Base-by-base conservation (phyloP, 2,113 vertebrate species). In the Eubucco bourcierii region DNA sequence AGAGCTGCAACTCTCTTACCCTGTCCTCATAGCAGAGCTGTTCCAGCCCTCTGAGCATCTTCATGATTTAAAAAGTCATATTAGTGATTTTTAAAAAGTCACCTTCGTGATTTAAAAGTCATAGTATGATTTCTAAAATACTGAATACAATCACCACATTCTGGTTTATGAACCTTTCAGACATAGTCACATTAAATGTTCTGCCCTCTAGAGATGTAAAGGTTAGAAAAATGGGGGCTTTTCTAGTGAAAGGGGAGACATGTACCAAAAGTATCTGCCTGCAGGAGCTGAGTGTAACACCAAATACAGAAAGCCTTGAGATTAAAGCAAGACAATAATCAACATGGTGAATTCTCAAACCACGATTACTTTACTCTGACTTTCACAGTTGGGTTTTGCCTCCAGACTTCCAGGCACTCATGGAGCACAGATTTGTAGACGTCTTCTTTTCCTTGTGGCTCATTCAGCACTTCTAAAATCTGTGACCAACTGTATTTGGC, bases 321-420 rank as follows among this genome's bases (percentile, higher is more conserved):
- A 79, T 88, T 21, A 89, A 91, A 93, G 68, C 72, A 71, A 75
- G 55, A 58, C 27, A 29, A 64, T 80, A 50, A 79, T 73, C 50
- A 82, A 71, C 41, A 75, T 11, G 5, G 47, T 72, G 66, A 78
- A 75, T 81, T 25, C 39, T 73, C 63, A 78, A 41, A 72, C 19
- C 70, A 84, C 44, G 88, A 81, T 19, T 60, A 68, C 71, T 90
- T 94, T 84, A 83, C 85, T 82, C 41, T 82, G 56, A 66, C 90
- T 84, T 88, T 64, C 84, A 47, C 23, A 75, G 53, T 3, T 90
- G 53, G 13, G n/a, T 84, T 82, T 64, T 87, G 47, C 29, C 68
- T 94, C 60, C 79, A 85, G 52, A 50, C 65, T 88, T 37, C 7
- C 61, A 90, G 68, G 67, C 34, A 84, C 52, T 61, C 46, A 41